Conservation (phyloP, 1,140 invertebrate species). For the Halesus radiatus region DNA sequence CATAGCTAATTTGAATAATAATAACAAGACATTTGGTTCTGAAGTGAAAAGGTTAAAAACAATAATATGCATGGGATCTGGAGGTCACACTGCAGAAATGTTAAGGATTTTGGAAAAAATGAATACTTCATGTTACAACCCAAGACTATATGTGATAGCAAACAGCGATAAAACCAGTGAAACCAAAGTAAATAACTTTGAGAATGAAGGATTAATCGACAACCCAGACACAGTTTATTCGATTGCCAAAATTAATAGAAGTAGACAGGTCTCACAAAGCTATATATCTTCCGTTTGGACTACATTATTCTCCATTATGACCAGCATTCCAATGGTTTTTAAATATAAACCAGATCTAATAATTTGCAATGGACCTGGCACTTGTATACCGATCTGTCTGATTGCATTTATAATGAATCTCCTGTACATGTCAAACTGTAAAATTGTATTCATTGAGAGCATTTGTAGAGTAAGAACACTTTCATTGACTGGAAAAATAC, state of each 20-base stretch:
- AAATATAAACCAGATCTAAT: slow-evolving; percentile 82
- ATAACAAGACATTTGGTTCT: not conserved
- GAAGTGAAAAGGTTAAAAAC: slow-evolving; percentile 60
- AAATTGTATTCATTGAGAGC: slow-evolving; percentile 94
- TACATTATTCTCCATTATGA: slow-evolving; percentile 80
- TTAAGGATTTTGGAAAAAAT: slow-evolving; percentile 78
- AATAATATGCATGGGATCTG: slow-evolving; percentile 68
- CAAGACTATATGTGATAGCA: slow-evolving; percentile 84
- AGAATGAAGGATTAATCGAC: slow-evolving; percentile 61
- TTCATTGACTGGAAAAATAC: slow-evolving; percentile 90
- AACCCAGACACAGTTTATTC: slow-evolving; percentile 64
- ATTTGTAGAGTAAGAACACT: slow-evolving; percentile 91
- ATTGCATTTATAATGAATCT: slow-evolving; percentile 79
- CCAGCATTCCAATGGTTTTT: slow-evolving; percentile 80
- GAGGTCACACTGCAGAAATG: slow-evolving; percentile 92
- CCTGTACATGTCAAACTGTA: slow-evolving; percentile 76
- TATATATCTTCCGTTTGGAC: slow-evolving; percentile 85
- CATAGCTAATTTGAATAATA: slow-evolving; percentile 9
- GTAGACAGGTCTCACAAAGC: slow-evolving; percentile 89
- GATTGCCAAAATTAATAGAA: slow-evolving; percentile 81
- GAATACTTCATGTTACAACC: slow-evolving; percentile 74
- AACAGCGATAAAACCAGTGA: slow-evolving; percentile 83
- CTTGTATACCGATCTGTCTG: slow-evolving; percentile 90
- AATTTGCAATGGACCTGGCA: slow-evolving; percentile 95
- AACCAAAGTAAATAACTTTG: slow-evolving; percentile 74